phyloP scores from a whole-genome alignment of 2,888 invertebrate species.

The Biston betularia region DNA sequence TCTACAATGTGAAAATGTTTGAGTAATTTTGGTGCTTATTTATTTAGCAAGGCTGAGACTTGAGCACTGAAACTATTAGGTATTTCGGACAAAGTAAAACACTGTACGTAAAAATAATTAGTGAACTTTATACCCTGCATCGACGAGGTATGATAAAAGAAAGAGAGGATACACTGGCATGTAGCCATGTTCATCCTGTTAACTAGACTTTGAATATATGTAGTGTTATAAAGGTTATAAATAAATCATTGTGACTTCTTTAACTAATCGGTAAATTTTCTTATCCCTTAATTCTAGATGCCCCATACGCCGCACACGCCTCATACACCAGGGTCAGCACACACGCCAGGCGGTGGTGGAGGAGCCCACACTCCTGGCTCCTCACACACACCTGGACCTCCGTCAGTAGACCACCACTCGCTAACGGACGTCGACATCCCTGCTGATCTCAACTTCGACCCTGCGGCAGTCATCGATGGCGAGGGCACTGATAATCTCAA shows the following conservation, averaged over 20 bases:
- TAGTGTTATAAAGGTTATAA: too few species aligned
- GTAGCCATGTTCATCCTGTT: too few species aligned
- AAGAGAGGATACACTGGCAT: too few species aligned
- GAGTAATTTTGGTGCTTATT: too few species aligned
- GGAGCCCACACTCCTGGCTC: constrained; percentile 90
- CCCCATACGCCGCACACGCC: constrained; percentile 90
- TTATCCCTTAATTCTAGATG: constrained; percentile 82
- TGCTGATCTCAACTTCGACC: constrained; percentile 96
- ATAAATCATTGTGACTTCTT: background rate
- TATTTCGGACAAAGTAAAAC: too few species aligned
- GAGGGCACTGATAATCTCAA: constrained; percentile 96
- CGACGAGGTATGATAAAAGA: too few species aligned
- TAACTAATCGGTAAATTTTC: background rate
- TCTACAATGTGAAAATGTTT: too few species aligned
- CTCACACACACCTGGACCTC: constrained; percentile 91
- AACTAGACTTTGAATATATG: too few species aligned
- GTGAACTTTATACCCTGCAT: too few species aligned
- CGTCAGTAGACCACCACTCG: constrained; percentile 91
- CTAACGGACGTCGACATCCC: constrained; percentile 91
- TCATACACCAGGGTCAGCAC: constrained; percentile 92
- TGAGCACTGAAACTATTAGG: too few species aligned
- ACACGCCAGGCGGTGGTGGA: constrained; percentile 90
- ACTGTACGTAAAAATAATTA: too few species aligned
- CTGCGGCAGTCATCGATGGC: constrained; percentile 96
- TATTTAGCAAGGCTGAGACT: too few species aligned